Evolutionary conservation across 2,113 vertebrate genomes (phyloP), one percentile per base, ranked within the genome.

Genomic region (Elachura formosa): DNA sequence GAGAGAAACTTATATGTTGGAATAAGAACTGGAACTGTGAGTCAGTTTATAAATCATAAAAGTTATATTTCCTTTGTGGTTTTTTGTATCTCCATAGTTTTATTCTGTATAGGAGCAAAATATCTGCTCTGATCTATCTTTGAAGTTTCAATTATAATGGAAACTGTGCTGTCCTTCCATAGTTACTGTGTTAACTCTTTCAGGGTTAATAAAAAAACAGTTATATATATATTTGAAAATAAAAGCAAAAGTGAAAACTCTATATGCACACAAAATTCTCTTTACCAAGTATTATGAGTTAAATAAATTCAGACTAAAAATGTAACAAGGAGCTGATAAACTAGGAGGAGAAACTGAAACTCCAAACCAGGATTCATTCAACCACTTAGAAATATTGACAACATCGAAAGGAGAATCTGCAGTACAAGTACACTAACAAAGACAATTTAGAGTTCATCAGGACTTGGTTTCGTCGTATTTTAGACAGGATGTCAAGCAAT

Each of bases 181-280:
- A 51, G 21, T 82, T 71, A 31, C 16, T 87, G 4, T 40, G 22
- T 72, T 64, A 93, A 82, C 0, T 6, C 9, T 55, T 93, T 59
- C 14, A 31, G 20, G 11, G 7, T 41, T 77, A 77, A 67, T 59
- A 46, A 84, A 89, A 74, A 54, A 1, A 13, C 5, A 41, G 8
- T 41, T 51, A 43, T 4, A 38, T 14, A 17, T 28, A 18, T 59
- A 18, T 29, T 38, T 29, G 5, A 56, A 62, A 85, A 64, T 43
- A 66, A 54, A 85, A 77, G 1, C 9, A 64, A 28, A 88, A 61
- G 3, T 16, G 10, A 72, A 79, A 86, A 34, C 14, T 43, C 5
- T 54, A 20, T 15, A n/a, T 11, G 31, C 11, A 45, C 4, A 31
- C 0, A 46, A 69, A 66, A 38, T 1, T 33, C 2, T 28, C n/a